These are phyloP conservation scores for Sminthurides aquaticus DNA, from an alignment of 2,888 invertebrate species.

Conservation along the genomic window DNA sequence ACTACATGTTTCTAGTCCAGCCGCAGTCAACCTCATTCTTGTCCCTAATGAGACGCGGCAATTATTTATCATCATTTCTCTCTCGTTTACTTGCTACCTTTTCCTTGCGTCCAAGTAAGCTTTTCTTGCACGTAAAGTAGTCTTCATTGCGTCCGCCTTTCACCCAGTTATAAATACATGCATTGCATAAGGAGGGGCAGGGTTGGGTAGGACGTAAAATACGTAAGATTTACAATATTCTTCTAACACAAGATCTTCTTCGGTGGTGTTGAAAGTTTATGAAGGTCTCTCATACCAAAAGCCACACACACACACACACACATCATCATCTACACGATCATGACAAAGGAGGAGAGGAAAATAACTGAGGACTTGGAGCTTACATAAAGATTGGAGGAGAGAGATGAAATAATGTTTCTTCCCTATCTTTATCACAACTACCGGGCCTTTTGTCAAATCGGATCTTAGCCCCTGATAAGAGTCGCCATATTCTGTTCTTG, in stretches of 20 bases:
- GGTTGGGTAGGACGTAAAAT: neutral
- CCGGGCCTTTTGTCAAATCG: neutral
- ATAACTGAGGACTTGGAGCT: too few species aligned
- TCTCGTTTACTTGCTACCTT: neutral
- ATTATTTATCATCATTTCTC: slow-evolving; percentile 3
- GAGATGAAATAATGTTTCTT: slow-evolving; percentile 6
- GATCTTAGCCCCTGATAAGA: neutral
- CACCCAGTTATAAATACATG: too few species aligned
- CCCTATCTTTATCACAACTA: neutral
- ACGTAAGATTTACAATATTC: neutral
- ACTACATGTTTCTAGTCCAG: too few species aligned
- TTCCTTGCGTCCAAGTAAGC: too few species aligned
- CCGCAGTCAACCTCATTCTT: neutral
- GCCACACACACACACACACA: slow-evolving; percentile 1
- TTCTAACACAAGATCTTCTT: too few species aligned
- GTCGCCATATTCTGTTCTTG: neutral
- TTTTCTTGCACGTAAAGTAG: too few species aligned
- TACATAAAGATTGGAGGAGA: too few species aligned
- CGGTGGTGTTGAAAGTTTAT: neutral
- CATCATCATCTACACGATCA: slow-evolving; percentile 5
- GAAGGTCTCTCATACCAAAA: neutral
- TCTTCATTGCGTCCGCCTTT: too few species aligned
- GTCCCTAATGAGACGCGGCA: slow-evolving; percentile 6
- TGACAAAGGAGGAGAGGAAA: neutral
- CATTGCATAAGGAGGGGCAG: too few species aligned